A percentile compares a stretch with the other conserved stretches of the same genome.
These are phyloP conservation scores for Halocaridina rubra DNA, from an alignment of 2,888 invertebrate genomes.

Conservation along the genomic window DNA sequence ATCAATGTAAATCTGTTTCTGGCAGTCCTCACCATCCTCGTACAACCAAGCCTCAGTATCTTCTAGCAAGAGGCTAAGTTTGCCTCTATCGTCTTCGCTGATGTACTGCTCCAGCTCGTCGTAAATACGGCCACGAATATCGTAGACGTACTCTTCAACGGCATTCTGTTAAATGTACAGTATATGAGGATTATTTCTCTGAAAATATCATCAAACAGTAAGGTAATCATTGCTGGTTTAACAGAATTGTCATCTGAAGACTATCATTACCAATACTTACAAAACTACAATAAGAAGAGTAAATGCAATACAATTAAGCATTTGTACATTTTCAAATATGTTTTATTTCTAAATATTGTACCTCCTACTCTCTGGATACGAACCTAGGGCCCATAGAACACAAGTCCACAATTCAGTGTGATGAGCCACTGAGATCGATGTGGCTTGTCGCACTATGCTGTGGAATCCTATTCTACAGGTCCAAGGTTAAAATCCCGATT, in stretches of 20 bases:
- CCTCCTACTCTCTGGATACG: background rate
- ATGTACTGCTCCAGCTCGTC: constrained; percentile 67
- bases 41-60: constrained; percentile 97
- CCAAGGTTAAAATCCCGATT: too few relatives aligned
- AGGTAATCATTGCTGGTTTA: too few relatives aligned
- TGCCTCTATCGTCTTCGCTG: constrained; percentile 64
- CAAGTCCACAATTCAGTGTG: too few relatives aligned
- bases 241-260: too few relatives aligned
- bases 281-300: background rate
- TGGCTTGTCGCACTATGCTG: too few relatives aligned
- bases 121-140: constrained; percentile 76
- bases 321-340: background rate
- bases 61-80: constrained; percentile 75
- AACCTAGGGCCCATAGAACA: too few relatives aligned
- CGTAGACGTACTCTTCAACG: constrained; percentile 98
- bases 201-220: too few relatives aligned
- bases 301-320: background rate
- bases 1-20: constrained; percentile 77
- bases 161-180: constrained; percentile 77
- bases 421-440: too few relatives aligned
- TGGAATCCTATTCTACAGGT: too few relatives aligned
- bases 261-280: too few relatives aligned
- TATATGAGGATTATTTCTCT: background rate
- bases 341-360: background rate
- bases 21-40: constrained; percentile 95